Evolutionary conservation across 2,888 invertebrate genomes (phyloP).

Genomic region (Priapulus caudatus): DNA sequence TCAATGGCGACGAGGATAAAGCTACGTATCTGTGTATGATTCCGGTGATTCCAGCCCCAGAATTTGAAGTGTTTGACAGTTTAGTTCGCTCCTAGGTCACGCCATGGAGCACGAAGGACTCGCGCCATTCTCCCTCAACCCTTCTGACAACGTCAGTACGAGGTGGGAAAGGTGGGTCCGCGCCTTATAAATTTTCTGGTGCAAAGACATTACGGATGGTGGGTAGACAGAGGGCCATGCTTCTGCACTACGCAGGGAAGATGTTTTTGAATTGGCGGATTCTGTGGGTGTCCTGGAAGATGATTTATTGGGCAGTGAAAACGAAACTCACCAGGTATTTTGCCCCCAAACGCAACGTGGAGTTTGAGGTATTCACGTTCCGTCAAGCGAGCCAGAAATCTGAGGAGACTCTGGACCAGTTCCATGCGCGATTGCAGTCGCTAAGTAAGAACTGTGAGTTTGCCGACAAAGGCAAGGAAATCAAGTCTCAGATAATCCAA

Average conservation of each 20-base stretch:
- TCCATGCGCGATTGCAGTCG: background rate
- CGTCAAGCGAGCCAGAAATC: background rate
- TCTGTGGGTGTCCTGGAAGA: background rate
- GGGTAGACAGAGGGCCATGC: background rate
- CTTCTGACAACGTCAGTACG: background rate
- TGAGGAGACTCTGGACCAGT: background rate
- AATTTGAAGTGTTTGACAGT: too few species aligned
- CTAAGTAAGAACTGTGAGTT: background rate
- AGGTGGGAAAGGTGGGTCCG: background rate
- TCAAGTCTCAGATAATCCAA: background rate
- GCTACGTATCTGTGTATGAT: too few species aligned
- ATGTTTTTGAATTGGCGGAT: background rate
- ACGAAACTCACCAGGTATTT: background rate
- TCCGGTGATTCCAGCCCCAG: too few species aligned
- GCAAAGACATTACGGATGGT: background rate
- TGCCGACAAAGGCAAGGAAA: background rate
- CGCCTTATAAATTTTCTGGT: background rate
- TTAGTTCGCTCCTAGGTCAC: too few species aligned
- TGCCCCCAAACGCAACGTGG: background rate
- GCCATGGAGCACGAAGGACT: background rate
- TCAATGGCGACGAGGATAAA: too few species aligned
- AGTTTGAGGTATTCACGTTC: background rate
- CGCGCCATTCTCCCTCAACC: background rate
- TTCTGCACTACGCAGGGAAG: slow-evolving; percentile 1
- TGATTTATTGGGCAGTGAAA: background rate